Evolutionary conservation across 2,888 invertebrate genomes (phyloP).

Genomic region (Drosophila tripunctata): DNA sequence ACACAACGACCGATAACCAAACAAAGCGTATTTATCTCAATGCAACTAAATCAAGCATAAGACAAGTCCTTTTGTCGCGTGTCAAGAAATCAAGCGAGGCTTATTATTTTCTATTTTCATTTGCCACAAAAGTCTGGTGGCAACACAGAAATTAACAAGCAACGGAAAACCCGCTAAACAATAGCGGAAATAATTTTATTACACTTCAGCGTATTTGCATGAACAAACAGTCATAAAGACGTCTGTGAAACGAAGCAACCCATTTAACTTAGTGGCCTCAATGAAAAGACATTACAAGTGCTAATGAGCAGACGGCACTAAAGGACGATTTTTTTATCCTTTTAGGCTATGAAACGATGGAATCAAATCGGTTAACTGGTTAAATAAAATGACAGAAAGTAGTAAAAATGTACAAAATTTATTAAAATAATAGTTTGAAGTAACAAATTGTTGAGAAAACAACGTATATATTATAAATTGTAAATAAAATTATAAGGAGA

Average conservation of each 20-base stretch:
- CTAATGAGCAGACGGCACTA: constrained; percentile 47
- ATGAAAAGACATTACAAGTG: constrained; percentile 53
- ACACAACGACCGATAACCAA: constrained; percentile 46
- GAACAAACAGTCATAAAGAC: constrained; percentile 69
- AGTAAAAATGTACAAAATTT: neutral
- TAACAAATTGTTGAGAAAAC: no score
- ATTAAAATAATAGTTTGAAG: no score
- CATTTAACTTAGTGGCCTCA: constrained; percentile 47
- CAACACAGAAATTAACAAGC: constrained; percentile 21
- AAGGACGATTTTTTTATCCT: constrained; percentile 21
- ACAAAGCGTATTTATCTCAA: constrained; percentile 69
- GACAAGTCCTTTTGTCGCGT: constrained; percentile 53
- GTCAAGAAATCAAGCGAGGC: constrained; percentile 54
- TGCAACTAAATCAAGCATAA: constrained; percentile 63
- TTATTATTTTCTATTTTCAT: constrained; percentile 39
- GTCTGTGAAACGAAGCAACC: constrained; percentile 43
- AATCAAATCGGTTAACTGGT: neutral
- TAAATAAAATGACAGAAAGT: neutral
- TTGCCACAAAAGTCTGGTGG: constrained; percentile 38
- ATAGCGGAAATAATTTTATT: constrained; percentile 76
- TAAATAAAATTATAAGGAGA: no score
- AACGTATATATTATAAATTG: no score
- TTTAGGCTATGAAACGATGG: neutral
- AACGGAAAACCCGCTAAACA: constrained; percentile 47
- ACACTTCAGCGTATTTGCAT: constrained; percentile 66